These are phyloP conservation scores for Augochlorella aurata DNA, from an alignment of 2,888 invertebrate genomes.

Conservation along the genomic window DNA sequence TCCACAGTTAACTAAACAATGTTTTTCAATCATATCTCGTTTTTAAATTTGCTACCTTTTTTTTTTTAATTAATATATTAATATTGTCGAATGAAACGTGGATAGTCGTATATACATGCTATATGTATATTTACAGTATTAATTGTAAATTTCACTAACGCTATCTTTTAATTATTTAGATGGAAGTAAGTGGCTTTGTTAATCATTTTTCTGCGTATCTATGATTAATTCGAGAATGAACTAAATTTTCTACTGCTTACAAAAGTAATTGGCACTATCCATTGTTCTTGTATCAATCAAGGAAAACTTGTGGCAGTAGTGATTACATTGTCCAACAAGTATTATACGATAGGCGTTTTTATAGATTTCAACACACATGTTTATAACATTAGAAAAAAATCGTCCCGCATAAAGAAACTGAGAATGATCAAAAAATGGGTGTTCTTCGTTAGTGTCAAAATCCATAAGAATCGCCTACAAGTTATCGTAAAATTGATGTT, in stretches of 20 bases:
- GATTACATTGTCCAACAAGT: not conserved
- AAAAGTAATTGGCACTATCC: constrained; percentile 44
- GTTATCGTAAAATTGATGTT: not conserved
- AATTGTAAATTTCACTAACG: constrained; percentile 23
- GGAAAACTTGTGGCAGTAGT: constrained; percentile 3
- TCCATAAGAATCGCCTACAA: not conserved
- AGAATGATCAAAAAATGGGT: not conserved
- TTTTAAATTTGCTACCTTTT: constrained; percentile 25
- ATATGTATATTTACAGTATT: not conserved
- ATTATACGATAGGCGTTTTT: not conserved
- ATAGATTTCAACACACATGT: not conserved
- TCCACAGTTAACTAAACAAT: not conserved
- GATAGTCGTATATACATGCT: not conserved
- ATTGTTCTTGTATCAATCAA: constrained; percentile 13
- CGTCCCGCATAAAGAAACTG: too few relatives aligned
- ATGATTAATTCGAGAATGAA: constrained; percentile 27
- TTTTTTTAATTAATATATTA: constrained; percentile 12
- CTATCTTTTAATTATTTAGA: constrained; percentile 1
- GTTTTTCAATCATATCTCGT: not conserved
- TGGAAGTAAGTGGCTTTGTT: constrained; percentile 9
- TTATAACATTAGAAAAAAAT: not conserved
- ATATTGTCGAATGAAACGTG: constrained; percentile 6
- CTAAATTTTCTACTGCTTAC: constrained; percentile 9
- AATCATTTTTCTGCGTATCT: not conserved
- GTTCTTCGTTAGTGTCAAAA: not conserved